Evolutionary conservation across 37 sponge, comb jelly and placozoan genomes (phyloP).

Genomic region (Bolinopsis microptera): DNA sequence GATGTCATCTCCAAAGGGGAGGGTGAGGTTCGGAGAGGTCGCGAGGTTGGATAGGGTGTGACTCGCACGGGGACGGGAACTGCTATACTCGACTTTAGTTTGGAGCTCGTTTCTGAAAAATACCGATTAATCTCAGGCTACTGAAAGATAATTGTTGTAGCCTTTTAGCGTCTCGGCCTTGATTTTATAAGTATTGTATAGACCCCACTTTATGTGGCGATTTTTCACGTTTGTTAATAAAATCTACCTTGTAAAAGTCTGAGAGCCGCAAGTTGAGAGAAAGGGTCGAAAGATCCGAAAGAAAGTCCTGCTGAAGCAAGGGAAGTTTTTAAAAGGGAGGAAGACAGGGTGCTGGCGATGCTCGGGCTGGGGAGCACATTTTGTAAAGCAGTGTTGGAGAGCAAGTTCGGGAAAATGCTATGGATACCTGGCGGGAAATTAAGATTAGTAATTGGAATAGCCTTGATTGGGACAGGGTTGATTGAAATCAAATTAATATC

Average conservation of each 20-base stretch:
- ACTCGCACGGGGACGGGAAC: constrained; percentile 57
- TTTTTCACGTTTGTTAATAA: too few relatives aligned
- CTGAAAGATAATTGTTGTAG: too few relatives aligned
- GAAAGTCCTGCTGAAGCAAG: background rate
- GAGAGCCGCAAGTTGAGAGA: constrained; percentile 59
- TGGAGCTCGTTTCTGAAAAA: constrained; percentile 63
- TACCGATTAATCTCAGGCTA: too few relatives aligned
- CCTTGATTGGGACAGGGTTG: background rate
- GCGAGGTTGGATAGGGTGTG: background rate
- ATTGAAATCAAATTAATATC: background rate
- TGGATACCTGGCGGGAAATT: background rate
- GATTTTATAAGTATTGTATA: too few relatives aligned
- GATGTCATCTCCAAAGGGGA: background rate
- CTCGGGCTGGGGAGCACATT: background rate
- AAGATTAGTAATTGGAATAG: too few relatives aligned
- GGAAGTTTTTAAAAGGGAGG: background rate
- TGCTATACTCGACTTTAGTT: constrained; percentile 22
- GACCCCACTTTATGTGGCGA: too few relatives aligned
- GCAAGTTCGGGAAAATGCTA: constrained; percentile 33
- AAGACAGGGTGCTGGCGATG: background rate
- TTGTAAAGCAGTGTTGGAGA: background rate
- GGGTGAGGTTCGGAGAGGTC: background rate
- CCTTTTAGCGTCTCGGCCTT: too few relatives aligned
- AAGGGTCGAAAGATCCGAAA: constrained; percentile 9
- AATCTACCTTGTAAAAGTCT: constrained; percentile 18